These are phyloP conservation scores for Coturnix japonica DNA, from an alignment of 2,113 vertebrate species.

Conservation along the genomic window DNA sequence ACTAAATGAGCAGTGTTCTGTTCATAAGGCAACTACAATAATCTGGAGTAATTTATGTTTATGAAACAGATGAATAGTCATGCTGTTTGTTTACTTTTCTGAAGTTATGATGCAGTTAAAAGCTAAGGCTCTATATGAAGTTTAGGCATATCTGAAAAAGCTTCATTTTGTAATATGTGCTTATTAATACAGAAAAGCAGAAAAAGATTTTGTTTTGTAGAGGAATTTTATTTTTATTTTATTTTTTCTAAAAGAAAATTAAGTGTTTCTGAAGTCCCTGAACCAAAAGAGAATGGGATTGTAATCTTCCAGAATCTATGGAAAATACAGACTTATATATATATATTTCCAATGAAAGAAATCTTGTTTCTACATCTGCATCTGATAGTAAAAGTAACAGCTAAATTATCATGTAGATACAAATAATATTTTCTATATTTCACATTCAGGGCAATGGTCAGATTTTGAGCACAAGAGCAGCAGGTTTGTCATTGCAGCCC, in stretches of 20 bases:
- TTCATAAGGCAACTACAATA: background rate
- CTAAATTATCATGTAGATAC: background rate
- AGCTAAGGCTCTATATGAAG: background rate
- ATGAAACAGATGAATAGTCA: background rate
- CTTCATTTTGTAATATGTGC: background rate
- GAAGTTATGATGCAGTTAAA: background rate
- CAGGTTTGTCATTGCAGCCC: conserved; percentile 79
- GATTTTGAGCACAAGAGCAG: conserved; percentile 76
- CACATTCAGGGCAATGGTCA: conserved; percentile 84
- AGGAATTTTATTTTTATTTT: background rate
- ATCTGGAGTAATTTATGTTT: background rate
- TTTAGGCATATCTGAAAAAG: background rate
- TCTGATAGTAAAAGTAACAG: background rate
- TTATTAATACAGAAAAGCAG: background rate
- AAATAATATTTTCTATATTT: background rate
- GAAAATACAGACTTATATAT: background rate
- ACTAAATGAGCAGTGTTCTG: background rate
- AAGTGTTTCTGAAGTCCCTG: background rate
- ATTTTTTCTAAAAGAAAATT: background rate
- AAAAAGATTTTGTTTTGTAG: background rate
- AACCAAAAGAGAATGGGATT: background rate
- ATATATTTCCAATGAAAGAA: background rate
- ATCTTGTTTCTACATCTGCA: background rate
- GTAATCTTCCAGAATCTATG: background rate
- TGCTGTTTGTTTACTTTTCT: background rate